phyloP scores from a whole-genome alignment of 2,797 vertebrate species.

The Ceryle rudis region DNA sequence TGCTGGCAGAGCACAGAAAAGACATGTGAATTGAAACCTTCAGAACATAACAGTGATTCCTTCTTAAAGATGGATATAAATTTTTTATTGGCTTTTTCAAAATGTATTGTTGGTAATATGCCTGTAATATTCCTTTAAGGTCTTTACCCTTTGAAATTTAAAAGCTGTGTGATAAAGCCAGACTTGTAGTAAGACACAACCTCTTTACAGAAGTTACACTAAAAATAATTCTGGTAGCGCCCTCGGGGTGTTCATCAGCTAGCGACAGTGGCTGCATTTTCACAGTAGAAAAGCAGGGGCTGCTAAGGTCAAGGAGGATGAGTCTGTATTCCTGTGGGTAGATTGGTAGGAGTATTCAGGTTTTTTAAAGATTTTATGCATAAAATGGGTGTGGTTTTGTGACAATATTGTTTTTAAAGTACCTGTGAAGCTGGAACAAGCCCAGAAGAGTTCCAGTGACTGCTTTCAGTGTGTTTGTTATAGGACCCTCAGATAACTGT shows the following conservation, averaged over 20 bases:
- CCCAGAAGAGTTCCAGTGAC: not conserved
- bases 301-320: conserved; percentile 30
- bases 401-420: not conserved
- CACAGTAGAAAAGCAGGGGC: not conserved
- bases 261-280: not conserved
- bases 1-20: not conserved
- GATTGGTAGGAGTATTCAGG: not conserved
- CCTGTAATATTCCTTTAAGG: not conserved
- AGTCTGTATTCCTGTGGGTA: not conserved
- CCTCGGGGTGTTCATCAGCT: conserved; percentile 31
- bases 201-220: conserved; percentile 32
- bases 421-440: not conserved
- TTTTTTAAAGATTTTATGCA: not conserved
- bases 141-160: not conserved
- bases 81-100: not conserved
- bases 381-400: not conserved
- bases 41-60: not conserved
- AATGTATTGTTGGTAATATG: not conserved
- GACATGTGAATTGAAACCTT: not conserved
- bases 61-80: not conserved
- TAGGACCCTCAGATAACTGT: not conserved
- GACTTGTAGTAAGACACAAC: not conserved
- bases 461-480: not conserved
- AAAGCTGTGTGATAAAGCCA: conserved; percentile 10
- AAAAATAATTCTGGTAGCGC: conserved; percentile 49